Base-by-base conservation (phyloP, 2,888 invertebrate genomes). In the Silvanus unidentatus region DNA sequence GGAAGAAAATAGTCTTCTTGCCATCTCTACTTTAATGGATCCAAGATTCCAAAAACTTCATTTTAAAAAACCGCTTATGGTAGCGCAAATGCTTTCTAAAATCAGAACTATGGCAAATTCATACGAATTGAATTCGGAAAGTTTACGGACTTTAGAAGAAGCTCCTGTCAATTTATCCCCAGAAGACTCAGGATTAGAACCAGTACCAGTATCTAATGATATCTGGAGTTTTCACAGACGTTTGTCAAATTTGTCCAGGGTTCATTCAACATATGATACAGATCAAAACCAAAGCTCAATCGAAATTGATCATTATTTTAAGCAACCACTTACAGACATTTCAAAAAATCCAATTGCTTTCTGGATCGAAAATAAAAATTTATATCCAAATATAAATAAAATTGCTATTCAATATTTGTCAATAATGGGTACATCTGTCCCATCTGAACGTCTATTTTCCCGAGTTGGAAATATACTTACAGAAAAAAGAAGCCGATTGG, bases 21-120 rank as follows among this genome's bases (percentile, higher is more conserved):
- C 48, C 6, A 36, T 46, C 10, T 34, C 37, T 13, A 46, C 53
- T 10, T 12, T 50, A 22, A 27, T 53, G 12, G 48, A 53, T 40
- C 50, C 48, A 32, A 22, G 50, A 12, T 53, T 50, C 12, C 45
- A 50, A 38, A 50, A 48, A 42, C 15, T 50, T 8, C 42, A 50
- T 44, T 50, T 50, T 36, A 34, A 39, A 13, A 40, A 48, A 36
- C 16, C 29, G 10, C 11, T 43, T 10, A 40, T 40, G 9, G 43
- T 22, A 8, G 22, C 4, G 3, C 8, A 1, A 29, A 11, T 16
- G 5, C 29, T 22, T 3, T 22, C 22, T 5, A 22, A 22, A 22
- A 22, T 22, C 8, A 22, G 8, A 22, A 22, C 3, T 22, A 22
- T 22, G 22, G 22, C 8, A n/a, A n/a, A n/a, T n/a, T n/a, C n/a